Evolutionary conservation across 2,113 vertebrate genomes (phyloP).

Genomic region (Esox niger): DNA sequence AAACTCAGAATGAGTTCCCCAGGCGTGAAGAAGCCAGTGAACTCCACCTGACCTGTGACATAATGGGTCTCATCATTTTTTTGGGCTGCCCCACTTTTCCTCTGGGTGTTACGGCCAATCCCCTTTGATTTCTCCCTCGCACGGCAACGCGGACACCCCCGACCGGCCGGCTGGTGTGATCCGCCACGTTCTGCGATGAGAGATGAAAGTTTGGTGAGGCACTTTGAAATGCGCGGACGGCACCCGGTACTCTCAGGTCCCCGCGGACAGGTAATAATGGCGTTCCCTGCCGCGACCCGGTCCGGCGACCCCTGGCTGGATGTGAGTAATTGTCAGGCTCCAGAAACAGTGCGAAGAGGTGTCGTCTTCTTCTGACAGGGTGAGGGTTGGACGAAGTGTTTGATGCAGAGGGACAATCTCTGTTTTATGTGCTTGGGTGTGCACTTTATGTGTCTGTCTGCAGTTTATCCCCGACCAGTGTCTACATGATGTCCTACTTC

Average conservation of each 20-base stretch:
- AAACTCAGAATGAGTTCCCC: conserved; percentile 46
- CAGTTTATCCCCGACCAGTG: conserved; percentile 56
- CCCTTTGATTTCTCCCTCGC: conserved; percentile 62
- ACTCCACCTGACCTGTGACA: conserved; percentile 71
- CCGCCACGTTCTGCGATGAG: conserved; percentile 72
- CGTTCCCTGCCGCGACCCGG: conserved; percentile 38
- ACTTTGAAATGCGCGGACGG: conserved; percentile 68
- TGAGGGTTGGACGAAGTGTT: conserved; percentile 18
- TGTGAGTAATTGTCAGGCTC: conserved; percentile 65
- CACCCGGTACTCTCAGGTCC: conserved; percentile 40
- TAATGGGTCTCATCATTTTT: conserved; percentile 68
- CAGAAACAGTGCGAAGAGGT: conserved; percentile 55
- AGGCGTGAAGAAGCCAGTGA: conserved; percentile 58
- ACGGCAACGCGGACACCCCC: conserved; percentile 56
- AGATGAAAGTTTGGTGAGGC: conserved; percentile 55
- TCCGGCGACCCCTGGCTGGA: conserved; percentile 63
- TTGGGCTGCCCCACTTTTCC: conserved; percentile 47
- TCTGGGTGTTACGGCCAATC: conserved; percentile 58
- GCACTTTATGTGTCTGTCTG: conserved; percentile 10
- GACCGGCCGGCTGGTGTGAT: conserved; percentile 63
- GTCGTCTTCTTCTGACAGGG: conserved; percentile 41
- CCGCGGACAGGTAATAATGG: conserved; percentile 66
- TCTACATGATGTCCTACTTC: too few relatives aligned
- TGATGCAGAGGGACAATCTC: not conserved
- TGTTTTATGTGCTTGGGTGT: not conserved